A percentile compares a stretch with the other conserved stretches of the same genome.
These are phyloP conservation scores for Athalia circularis DNA, from an alignment of 2,888 invertebrate genomes.

Conservation along the genomic window DNA sequence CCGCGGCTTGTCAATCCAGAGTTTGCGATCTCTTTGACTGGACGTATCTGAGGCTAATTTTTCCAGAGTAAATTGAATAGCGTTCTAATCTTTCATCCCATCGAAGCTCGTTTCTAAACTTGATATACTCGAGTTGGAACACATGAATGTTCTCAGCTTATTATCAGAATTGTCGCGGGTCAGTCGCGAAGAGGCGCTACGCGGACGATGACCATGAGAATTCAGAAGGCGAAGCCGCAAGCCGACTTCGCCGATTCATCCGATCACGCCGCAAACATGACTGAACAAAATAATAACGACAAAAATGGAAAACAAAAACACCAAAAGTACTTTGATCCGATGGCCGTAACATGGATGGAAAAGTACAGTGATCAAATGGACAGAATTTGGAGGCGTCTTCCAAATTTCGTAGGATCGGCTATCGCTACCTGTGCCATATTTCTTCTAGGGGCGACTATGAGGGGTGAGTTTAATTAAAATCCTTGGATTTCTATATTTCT, in stretches of 20 bases:
- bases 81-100: too few species aligned
- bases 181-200: too few species aligned
- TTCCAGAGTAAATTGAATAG: too few species aligned
- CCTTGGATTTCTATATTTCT: background rate
- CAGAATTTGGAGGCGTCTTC: conserved; percentile 77
- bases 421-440: conserved; percentile 80
- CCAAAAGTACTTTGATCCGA: conserved; percentile 71
- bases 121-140: too few species aligned
- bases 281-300: background rate
- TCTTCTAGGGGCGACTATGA: conserved; percentile 79
- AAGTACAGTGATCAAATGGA: conserved; percentile 77
- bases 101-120: too few species aligned
- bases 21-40: too few species aligned
- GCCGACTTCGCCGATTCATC: background rate
- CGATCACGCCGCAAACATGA: background rate
- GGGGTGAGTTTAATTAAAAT: conserved; percentile 73
- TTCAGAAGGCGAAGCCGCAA: conserved; percentile 6
- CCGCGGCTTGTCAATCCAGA: too few species aligned
- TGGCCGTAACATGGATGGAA: conserved; percentile 80
- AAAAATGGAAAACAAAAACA: conserved; percentile 10
- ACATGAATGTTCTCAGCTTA: too few species aligned
- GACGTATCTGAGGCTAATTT: too few species aligned
- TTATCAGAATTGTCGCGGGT: too few species aligned
- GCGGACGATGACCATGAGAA: too few species aligned
- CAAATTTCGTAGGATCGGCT: conserved; percentile 76